A percentile compares a stretch with the other conserved stretches of the same genome.
Evolutionary conservation across 2,888 invertebrate genomes (phyloP).

Genomic region (Erannis defoliaria): DNA sequence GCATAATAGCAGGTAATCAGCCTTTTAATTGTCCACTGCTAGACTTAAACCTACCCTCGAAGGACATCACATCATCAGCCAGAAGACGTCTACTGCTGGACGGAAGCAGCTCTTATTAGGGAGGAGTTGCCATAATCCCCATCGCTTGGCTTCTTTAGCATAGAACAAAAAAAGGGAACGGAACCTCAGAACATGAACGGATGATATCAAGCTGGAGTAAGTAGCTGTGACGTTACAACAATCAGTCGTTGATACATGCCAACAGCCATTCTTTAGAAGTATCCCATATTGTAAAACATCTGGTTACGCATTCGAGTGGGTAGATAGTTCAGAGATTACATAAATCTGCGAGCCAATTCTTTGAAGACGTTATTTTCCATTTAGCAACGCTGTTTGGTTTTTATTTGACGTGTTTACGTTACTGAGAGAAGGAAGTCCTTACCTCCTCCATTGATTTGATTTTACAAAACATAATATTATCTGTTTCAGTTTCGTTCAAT

Average conservation of each 20-base stretch:
- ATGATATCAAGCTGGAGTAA: conserved; percentile 40
- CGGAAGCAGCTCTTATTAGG: no score
- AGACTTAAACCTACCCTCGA: no score
- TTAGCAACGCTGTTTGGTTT: conserved; percentile 8
- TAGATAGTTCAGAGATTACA: conserved; percentile 37
- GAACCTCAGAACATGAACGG: conserved; percentile 29
- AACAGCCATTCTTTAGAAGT: conserved; percentile 43
- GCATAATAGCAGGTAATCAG: no score
- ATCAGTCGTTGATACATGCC: conserved; percentile 47
- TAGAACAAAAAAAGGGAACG: no score
- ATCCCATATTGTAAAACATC: conserved; percentile 45
- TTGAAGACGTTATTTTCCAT: conserved; percentile 24
- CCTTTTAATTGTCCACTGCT: no score
- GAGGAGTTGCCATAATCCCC: no score
- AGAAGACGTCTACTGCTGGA: no score
- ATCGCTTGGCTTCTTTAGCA: no score
- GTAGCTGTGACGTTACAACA: conserved; percentile 35
- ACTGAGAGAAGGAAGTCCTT: neutral
- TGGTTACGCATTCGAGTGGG: conserved; percentile 38
- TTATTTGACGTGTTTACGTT: conserved; percentile 28
- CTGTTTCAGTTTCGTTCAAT: no score
- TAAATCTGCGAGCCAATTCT: conserved; percentile 52
- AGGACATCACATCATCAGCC: no score
- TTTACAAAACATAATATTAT: no score
- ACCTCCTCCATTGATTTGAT: no score